Percentiles rank a stretch among this genome's conserved stretches.
Evolutionary conservation across 2,797 vertebrate species (phyloP).

Genomic region (Fringilla coelebs): DNA sequence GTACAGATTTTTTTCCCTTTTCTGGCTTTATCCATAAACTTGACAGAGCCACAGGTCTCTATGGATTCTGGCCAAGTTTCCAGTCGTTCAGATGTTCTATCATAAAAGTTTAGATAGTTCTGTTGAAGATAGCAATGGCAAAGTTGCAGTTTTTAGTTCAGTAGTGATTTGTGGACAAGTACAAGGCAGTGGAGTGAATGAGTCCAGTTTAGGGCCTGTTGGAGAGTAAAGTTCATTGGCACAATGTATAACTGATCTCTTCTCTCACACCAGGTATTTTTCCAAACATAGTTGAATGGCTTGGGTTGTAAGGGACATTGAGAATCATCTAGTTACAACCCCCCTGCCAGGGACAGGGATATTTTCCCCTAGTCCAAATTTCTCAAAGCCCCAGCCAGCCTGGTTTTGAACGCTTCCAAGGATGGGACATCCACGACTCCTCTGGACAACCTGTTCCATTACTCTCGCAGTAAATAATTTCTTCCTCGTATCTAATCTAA

Average conservation of each 20-base stretch:
- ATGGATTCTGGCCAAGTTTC: neutral
- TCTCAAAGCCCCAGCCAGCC: accelerated
- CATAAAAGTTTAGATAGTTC: neutral
- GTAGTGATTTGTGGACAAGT: neutral
- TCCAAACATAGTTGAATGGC: neutral
- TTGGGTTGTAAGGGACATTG: neutral
- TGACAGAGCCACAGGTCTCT: neutral
- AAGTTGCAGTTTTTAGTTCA: neutral
- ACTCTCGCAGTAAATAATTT: neutral
- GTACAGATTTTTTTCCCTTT: neutral
- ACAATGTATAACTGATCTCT: neutral
- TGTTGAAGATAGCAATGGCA: neutral
- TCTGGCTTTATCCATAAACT: neutral
- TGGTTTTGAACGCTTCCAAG: neutral
- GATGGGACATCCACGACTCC: neutral
- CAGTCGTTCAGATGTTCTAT: neutral
- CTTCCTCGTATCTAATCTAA: neutral
- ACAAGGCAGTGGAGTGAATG: neutral
- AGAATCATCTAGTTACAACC: neutral
- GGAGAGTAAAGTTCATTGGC: neutral
- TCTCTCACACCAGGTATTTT: neutral
- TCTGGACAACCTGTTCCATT: neutral
- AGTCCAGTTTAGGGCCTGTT: neutral
- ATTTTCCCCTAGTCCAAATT: neutral
- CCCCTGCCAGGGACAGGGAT: neutral